Percentiles rank a stretch among this genome's conserved stretches.
phyloP scores from a whole-genome alignment of 2,797 vertebrate genomes.

The Dermochelys coriacea region DNA sequence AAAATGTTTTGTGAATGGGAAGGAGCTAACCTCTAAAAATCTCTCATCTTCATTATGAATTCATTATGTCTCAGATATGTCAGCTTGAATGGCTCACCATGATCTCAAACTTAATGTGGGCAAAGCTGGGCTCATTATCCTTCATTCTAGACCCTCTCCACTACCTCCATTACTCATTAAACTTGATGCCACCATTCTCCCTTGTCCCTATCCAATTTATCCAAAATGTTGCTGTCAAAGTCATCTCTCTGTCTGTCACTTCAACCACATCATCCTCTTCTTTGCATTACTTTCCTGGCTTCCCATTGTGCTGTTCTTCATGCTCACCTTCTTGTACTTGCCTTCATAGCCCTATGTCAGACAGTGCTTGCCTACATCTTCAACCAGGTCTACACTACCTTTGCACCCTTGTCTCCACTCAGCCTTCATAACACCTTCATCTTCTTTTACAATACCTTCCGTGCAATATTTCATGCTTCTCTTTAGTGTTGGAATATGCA shows the following conservation, averaged over 20 bases:
- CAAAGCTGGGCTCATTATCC: not conserved
- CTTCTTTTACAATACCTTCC: not conserved
- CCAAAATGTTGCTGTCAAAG: not conserved
- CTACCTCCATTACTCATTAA: not conserved
- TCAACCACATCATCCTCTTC: not conserved
- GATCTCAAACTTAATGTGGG: not conserved
- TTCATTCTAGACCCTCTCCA: not conserved
- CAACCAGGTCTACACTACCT: fast-evolving
- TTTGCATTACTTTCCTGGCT: not conserved
- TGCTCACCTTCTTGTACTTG: not conserved
- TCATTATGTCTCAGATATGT: not conserved
- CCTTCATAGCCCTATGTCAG: not conserved
- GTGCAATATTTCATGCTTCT: not conserved
- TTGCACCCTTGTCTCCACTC: not conserved
- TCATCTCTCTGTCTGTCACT: not conserved
- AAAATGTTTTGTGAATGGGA: not conserved
- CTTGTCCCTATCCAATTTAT: not conserved
- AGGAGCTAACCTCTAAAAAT: not conserved
- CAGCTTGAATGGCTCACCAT: not conserved
- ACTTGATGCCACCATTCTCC: not conserved
- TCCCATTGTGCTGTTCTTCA: not conserved
- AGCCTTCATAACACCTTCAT: not conserved
- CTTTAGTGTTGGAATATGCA: not conserved
- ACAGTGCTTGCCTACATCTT: not conserved
- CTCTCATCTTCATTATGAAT: not conserved